Conservation (phyloP, 1,140 invertebrate genomes). For the Leptestheria dahalacensis region DNA sequence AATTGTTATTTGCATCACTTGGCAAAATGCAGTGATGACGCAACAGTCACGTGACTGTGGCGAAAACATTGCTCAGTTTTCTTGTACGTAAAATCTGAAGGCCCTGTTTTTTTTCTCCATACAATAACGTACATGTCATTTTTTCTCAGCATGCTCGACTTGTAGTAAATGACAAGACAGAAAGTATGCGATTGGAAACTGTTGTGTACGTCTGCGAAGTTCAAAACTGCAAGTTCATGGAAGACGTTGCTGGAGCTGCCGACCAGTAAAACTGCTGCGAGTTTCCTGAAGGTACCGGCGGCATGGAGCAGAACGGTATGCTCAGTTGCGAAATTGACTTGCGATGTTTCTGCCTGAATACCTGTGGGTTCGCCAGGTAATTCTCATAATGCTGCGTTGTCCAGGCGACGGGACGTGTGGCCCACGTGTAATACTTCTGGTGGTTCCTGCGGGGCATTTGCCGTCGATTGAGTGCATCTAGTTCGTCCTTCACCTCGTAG, state of each 20-base stretch:
- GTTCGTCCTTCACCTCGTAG: not conserved
- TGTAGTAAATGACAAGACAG: too few species aligned
- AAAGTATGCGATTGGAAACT: too few species aligned
- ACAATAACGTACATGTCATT: too few species aligned
- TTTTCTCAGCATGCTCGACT: too few species aligned
- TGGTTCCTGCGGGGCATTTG: not conserved
- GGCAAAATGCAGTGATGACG: too few species aligned
- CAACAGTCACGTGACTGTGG: too few species aligned
- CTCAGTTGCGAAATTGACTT: not conserved
- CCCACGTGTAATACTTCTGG: constrained; percentile 12
- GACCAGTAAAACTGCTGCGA: constrained; percentile 7
- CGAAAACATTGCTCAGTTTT: too few species aligned
- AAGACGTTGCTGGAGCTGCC: not conserved
- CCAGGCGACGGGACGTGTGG: not conserved
- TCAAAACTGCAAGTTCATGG: constrained; percentile 6
- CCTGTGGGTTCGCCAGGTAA: not conserved
- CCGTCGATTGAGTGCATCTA: not conserved
- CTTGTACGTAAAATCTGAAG: too few species aligned
- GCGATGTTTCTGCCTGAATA: not conserved
- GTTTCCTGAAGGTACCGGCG: not conserved
- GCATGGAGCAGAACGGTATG: constrained; percentile 4
- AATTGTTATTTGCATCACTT: too few species aligned
- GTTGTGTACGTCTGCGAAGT: too few species aligned
- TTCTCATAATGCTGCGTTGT: not conserved
- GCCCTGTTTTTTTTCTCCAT: too few species aligned